Evolutionary conservation across 2,888 invertebrate species (phyloP).

Genomic region (Lamellibrachia satsuma): DNA sequence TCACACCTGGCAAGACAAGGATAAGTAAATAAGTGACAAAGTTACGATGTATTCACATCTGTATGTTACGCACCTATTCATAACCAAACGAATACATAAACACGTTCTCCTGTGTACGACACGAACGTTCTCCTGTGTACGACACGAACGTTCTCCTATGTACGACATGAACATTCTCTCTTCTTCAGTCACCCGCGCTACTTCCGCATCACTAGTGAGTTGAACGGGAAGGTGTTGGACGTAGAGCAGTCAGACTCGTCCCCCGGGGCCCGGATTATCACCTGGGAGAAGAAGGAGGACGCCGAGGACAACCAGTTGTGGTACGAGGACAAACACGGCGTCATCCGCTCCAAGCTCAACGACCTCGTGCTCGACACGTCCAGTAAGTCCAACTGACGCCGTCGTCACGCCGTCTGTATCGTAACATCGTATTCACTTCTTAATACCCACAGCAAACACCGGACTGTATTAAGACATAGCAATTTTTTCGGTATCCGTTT

Average conservation of each 20-base stretch:
- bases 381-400: conserved; percentile 23
- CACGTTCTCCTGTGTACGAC: not conserved
- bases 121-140: not conserved
- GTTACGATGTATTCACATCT: no score
- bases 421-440: no score
- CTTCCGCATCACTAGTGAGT: conserved; percentile 35
- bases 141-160: not conserved
- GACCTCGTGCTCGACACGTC: conserved; percentile 32
- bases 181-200: not conserved
- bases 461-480: no score
- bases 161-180: not conserved
- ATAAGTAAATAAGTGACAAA: no score
- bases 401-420: not conserved
- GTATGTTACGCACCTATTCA: no score
- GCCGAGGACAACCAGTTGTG: conserved; percentile 34
- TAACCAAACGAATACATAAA: no score
- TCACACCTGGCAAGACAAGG: no score
- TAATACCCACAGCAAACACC: no score
- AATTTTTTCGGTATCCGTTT: no score
- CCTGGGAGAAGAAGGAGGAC: conserved; percentile 26
- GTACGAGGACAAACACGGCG: conserved; percentile 34
- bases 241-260: not conserved
- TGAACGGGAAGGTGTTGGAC: conserved; percentile 35
- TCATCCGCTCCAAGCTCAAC: conserved; percentile 34
- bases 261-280: conserved; percentile 7